Evolutionary conservation across 2,113 vertebrate species (phyloP).

Genomic region (Perca flavescens): DNA sequence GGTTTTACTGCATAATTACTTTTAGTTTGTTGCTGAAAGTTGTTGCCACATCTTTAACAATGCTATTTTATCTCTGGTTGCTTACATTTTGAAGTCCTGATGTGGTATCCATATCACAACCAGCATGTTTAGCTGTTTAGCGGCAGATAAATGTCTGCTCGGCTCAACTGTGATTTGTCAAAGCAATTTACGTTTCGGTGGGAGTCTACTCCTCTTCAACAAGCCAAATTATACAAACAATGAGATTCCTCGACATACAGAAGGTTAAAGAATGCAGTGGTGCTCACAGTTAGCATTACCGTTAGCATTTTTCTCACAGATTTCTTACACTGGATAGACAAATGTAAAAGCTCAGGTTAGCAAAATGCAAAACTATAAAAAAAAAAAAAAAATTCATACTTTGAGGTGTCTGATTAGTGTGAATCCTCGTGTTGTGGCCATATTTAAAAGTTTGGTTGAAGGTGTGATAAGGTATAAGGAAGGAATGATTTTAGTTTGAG

Average conservation of each 20-base stretch:
- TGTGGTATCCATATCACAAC: conserved; percentile 49
- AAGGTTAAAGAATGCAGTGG: neutral
- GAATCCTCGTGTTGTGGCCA: conserved; percentile 9
- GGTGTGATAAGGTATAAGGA: conserved; percentile 35
- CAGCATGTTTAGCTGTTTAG: conserved; percentile 49
- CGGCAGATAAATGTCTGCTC: conserved; percentile 40
- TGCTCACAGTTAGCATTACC: neutral
- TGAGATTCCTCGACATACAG: neutral
- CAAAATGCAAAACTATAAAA: conserved; percentile 2
- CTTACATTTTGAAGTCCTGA: conserved; percentile 49
- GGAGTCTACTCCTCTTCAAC: conserved; percentile 30
- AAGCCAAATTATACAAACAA: conserved; percentile 26
- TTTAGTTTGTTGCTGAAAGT: conserved; percentile 39
- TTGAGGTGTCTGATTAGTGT: neutral
- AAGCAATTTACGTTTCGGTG: conserved; percentile 37
- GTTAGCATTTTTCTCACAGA: neutral
- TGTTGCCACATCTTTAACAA: conserved; percentile 18
- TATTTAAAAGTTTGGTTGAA: conserved; percentile 9
- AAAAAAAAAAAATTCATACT: neutral
- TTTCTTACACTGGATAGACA: neutral
- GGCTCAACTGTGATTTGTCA: conserved; percentile 46
- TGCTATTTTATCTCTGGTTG: conserved; percentile 54
- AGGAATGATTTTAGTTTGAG: conserved; percentile 64
- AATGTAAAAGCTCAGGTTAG: neutral
- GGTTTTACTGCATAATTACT: conserved; percentile 56